phyloP scores from a whole-genome alignment of 2,888 invertebrate species.

The Polydrusus cervinus region DNA sequence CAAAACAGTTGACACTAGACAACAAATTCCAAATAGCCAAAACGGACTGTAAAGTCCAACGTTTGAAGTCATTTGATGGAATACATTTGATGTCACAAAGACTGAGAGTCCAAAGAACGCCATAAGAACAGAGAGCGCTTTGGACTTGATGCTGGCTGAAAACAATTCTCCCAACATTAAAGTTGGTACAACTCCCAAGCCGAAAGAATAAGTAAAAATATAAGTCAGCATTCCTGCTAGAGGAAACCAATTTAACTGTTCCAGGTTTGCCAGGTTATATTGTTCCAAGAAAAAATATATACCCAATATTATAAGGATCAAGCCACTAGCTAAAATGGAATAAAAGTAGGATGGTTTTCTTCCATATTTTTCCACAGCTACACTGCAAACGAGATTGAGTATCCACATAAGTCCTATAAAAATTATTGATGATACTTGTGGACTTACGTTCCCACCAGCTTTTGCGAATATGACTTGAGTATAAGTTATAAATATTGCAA shows the following conservation, averaged over 20 bases:
- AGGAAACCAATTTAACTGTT: conserved; percentile 62
- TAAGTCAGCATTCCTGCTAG: conserved; percentile 61
- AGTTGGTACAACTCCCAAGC: conserved; percentile 62
- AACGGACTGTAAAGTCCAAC: conserved; percentile 64
- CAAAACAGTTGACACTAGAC: conserved; percentile 59
- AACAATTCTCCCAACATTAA: conserved; percentile 64
- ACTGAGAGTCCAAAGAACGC: conserved; percentile 34
- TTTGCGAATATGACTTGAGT: conserved; percentile 65
- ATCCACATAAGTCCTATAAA: conserved; percentile 56
- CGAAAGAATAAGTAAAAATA: conserved; percentile 55
- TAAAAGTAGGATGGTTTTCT: conserved; percentile 62
- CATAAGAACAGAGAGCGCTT: conserved; percentile 58
- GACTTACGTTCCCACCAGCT: conserved; percentile 64
- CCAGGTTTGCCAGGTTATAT: conserved; percentile 53
- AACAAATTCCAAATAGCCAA: conserved; percentile 61
- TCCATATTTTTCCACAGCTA: conserved; percentile 61
- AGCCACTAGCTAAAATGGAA: conserved; percentile 59
- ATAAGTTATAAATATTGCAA: conserved; percentile 61
- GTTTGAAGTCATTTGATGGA: conserved; percentile 55
- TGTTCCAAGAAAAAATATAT: conserved; percentile 62
- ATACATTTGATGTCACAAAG: conserved; percentile 60
- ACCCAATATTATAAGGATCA: conserved; percentile 52
- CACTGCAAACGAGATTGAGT: conserved; percentile 56
- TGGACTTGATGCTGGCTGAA: conserved; percentile 64
- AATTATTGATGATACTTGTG: conserved; percentile 63